These are phyloP conservation scores for Oxyruncus cristatus DNA, from an alignment of 2,113 vertebrate species.

Conservation along the genomic window DNA sequence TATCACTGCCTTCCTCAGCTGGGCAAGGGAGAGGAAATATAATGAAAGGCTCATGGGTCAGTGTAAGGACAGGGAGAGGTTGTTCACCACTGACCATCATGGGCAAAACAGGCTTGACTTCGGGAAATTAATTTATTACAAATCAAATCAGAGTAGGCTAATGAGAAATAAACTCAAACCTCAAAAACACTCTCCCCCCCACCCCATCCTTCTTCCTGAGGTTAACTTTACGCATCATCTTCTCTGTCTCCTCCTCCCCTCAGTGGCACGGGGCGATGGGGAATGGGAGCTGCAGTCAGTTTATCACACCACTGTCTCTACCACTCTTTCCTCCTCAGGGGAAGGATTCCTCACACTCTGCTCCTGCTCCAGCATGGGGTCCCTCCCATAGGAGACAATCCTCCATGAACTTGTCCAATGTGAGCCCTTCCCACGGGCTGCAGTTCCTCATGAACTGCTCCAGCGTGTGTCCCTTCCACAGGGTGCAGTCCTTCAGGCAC, in stretches of 20 bases:
- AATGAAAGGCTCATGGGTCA: neutral
- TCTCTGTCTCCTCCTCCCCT: neutral
- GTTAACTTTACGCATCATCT: neutral
- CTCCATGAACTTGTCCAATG: neutral
- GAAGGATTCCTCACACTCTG: neutral
- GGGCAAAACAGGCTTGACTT: neutral
- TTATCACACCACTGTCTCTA: neutral
- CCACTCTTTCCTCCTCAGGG: neutral
- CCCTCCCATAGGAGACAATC: neutral
- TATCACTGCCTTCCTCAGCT: neutral
- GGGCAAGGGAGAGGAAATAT: neutral
- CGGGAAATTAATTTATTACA: neutral
- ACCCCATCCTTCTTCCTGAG: neutral
- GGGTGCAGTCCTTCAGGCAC: neutral
- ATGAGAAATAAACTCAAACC: neutral
- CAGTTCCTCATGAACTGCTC: neutral
- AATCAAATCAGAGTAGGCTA: neutral
- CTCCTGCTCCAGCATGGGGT: neutral
- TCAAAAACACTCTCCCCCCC: neutral
- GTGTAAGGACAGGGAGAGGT: neutral
- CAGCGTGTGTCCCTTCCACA: neutral
- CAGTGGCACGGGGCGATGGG: neutral
- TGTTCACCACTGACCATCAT: neutral
- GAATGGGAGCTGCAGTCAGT: rapidly evolving
- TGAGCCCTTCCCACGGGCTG: neutral